These are phyloP conservation scores for Pseudorasbora parva DNA, from an alignment of 2,113 vertebrate species.

Conservation along the genomic window DNA sequence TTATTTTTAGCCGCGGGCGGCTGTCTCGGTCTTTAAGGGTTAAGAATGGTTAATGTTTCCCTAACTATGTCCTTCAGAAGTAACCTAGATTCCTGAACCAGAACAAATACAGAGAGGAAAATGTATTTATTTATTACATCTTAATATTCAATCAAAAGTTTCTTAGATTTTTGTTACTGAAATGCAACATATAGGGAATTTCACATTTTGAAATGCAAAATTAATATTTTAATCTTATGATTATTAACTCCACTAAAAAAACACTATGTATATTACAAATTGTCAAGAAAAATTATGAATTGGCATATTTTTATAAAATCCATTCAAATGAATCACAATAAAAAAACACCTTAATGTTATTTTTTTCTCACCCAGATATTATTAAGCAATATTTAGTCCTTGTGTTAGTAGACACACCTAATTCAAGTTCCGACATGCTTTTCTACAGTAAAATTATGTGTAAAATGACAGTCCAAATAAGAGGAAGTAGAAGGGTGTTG, in stretches of 20 bases:
- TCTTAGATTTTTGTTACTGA: neutral
- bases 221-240: neutral
- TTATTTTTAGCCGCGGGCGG: too few relatives aligned
- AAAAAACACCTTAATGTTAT: neutral
- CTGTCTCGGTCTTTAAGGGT: too few relatives aligned
- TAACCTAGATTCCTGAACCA: neutral
- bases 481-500: constrained; percentile 1
- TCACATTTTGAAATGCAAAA: too few relatives aligned
- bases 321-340: neutral
- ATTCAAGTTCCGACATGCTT: neutral
- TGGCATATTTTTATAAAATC: neutral
- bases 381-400: neutral
- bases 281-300: neutral
- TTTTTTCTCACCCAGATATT: neutral
- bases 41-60: constrained; percentile 22
- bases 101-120: neutral
- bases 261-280: neutral
- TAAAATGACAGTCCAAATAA: neutral
- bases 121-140: too few relatives aligned
- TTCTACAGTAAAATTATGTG: neutral
- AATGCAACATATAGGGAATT: neutral
- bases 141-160: too few relatives aligned
- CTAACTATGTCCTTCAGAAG: constrained; percentile 5
- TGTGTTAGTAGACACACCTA: neutral
- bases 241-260: neutral